Evolutionary conservation across 2,113 vertebrate genomes (phyloP).

Genomic region (Ia io): DNA sequence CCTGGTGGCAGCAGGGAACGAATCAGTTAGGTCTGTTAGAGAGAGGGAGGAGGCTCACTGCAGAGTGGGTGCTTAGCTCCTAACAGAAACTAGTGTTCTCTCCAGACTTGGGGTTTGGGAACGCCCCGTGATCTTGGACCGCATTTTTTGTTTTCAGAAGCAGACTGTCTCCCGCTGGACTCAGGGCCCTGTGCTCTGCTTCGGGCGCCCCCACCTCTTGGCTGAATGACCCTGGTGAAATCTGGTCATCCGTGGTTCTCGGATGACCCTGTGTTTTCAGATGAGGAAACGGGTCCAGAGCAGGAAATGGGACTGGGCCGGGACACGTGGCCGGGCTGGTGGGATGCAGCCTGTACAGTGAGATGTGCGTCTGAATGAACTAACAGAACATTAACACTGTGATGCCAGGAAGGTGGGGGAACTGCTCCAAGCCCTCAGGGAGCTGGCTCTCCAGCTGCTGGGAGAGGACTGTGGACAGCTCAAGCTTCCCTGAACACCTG

Average conservation of each 20-base stretch:
- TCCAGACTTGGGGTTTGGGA: background rate
- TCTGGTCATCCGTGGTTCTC: background rate
- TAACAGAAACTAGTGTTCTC: background rate
- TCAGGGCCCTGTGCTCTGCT: background rate
- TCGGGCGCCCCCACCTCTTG: background rate
- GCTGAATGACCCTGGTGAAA: background rate
- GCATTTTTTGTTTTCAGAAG: background rate
- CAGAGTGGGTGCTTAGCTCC: background rate
- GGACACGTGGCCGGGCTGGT: too few relatives aligned
- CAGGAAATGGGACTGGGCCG: background rate
- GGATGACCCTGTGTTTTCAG: background rate
- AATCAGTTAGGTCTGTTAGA: background rate
- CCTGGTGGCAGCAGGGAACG: background rate
- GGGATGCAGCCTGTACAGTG: too few relatives aligned
- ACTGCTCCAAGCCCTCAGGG: background rate
- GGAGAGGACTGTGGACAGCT: background rate
- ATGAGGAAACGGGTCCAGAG: background rate
- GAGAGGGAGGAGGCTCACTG: background rate
- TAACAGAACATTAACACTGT: background rate
- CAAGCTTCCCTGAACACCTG: too few relatives aligned
- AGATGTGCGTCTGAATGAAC: too few relatives aligned
- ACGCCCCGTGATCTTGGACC: accelerated
- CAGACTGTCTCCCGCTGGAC: background rate
- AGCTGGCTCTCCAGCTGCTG: background rate
- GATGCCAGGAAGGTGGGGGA: background rate